Percentiles rank a stretch among this genome's conserved stretches.
Conservation (phyloP, 1,140 invertebrate species). For the Brachionus rotundiformis region DNA sequence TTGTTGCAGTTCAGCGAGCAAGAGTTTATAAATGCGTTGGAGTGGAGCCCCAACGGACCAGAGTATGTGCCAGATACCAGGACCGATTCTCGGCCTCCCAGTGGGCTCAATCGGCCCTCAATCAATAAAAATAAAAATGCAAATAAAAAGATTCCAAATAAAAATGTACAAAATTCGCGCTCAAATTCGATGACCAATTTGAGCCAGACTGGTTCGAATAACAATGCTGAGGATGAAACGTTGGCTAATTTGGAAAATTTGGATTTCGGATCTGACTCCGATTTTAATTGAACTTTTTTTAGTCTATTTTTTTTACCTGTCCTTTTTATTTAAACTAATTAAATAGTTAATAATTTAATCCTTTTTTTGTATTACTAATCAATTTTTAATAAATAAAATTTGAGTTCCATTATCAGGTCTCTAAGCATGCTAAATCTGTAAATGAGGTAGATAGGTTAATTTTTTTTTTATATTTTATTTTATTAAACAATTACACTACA, state of each 20-base stretch:
- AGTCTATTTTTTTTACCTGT: neutral
- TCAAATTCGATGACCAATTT: neutral
- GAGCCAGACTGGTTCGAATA: neutral
- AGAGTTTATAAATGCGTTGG: slow-evolving; percentile 64
- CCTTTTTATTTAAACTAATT: too few species aligned
- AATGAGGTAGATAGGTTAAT: too few species aligned
- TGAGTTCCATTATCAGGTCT: too few species aligned
- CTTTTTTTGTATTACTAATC: too few species aligned
- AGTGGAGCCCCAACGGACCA: slow-evolving; percentile 56
- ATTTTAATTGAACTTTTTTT: neutral
- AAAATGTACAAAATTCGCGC: neutral
- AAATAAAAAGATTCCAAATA: neutral
- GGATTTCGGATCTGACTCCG: neutral
- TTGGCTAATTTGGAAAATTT: neutral
- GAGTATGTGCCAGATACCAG: neutral
- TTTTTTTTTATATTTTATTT: too few species aligned
- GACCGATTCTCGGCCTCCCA: neutral
- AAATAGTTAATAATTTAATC: too few species aligned
- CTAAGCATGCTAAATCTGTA: too few species aligned
- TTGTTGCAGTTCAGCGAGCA: slow-evolving; percentile 64
- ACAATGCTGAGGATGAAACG: neutral
- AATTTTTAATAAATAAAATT: too few species aligned
- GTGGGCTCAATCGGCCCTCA: neutral
- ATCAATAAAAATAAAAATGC: neutral
- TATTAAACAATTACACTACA: too few species aligned